phyloP scores from a whole-genome alignment of 2,888 invertebrate species.

The Plemyria rubiginata region DNA sequence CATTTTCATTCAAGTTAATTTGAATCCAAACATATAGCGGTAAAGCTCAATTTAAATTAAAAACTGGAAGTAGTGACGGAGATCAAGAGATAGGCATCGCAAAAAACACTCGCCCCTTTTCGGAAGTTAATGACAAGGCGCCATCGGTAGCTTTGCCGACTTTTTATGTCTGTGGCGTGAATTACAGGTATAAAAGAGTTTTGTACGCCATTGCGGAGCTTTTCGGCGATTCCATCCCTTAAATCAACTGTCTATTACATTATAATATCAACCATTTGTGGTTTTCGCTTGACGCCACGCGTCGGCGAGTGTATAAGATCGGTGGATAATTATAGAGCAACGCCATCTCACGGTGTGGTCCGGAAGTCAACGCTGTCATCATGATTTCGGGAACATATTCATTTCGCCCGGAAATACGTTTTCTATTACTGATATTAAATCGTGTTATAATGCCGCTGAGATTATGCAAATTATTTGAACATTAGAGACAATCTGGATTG shows the following conservation, averaged over 20 bases:
- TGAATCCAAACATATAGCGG: neutral
- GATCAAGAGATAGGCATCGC: slow-evolving; percentile 56
- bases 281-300: slow-evolving; percentile 65
- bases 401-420: slow-evolving; percentile 61
- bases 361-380: slow-evolving; percentile 77
- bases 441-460: slow-evolving; percentile 26
- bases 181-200: slow-evolving; percentile 54
- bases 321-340: slow-evolving; percentile 64
- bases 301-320: slow-evolving; percentile 55
- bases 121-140: slow-evolving; percentile 84
- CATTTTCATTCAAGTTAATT: neutral
- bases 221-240: slow-evolving; percentile 46
- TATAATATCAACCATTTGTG: slow-evolving; percentile 50
- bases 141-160: slow-evolving; percentile 70
- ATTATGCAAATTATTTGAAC: slow-evolving; percentile 43
- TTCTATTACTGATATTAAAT: slow-evolving; percentile 58
- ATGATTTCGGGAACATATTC: slow-evolving; percentile 63
- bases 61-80: slow-evolving; percentile 14
- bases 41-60: slow-evolving; percentile 8
- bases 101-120: slow-evolving; percentile 71
- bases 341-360: slow-evolving; percentile 67
- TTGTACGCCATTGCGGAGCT: slow-evolving; percentile 35
- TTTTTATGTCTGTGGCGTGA: slow-evolving; percentile 65
- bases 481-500: slow-evolving; percentile 32
- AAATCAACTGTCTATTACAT: slow-evolving; percentile 35